Conservation (phyloP, 2,797 vertebrate species). For the Heliangelus exortis region DNA sequence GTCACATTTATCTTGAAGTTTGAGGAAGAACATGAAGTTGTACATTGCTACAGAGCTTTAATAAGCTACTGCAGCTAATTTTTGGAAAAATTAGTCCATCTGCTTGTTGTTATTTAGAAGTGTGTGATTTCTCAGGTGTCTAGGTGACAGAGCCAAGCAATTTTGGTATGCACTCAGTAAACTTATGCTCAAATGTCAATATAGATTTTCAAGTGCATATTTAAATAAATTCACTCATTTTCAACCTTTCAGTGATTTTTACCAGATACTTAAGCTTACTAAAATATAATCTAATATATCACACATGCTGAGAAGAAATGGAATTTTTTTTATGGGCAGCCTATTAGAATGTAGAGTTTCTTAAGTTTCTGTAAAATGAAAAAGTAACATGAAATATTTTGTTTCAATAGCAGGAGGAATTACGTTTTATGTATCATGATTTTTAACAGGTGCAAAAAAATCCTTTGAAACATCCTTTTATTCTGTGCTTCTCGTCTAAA, state of each 20-base stretch:
- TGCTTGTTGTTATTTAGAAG: constrained; percentile 35
- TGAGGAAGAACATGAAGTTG: constrained; percentile 5
- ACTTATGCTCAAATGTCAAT: background rate
- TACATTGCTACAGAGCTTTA: background rate
- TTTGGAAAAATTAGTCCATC: constrained; percentile 37
- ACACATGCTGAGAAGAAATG: background rate
- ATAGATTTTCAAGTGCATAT: constrained; percentile 7
- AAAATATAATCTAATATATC: background rate
- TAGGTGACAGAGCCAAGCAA: constrained; percentile 23
- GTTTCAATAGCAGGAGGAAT: background rate
- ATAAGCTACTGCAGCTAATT: constrained; percentile 16
- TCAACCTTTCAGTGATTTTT: constrained; percentile 31
- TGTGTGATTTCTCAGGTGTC: constrained; percentile 50
- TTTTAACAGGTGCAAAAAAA: background rate
- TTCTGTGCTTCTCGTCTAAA: background rate
- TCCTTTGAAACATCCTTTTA: background rate
- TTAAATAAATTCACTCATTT: constrained; percentile 6
- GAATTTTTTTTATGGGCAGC: background rate
- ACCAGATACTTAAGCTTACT: background rate
- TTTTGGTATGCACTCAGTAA: constrained; percentile 1
- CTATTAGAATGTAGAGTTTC: background rate
- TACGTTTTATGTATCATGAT: background rate
- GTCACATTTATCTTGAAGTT: constrained; percentile 44
- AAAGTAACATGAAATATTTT: background rate
- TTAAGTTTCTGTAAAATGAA: background rate